A percentile compares a stretch with the other conserved stretches of the same genome.
These are phyloP conservation scores for Petromus typicus DNA, from an alignment of 2,113 vertebrate species.

Conservation along the genomic window DNA sequence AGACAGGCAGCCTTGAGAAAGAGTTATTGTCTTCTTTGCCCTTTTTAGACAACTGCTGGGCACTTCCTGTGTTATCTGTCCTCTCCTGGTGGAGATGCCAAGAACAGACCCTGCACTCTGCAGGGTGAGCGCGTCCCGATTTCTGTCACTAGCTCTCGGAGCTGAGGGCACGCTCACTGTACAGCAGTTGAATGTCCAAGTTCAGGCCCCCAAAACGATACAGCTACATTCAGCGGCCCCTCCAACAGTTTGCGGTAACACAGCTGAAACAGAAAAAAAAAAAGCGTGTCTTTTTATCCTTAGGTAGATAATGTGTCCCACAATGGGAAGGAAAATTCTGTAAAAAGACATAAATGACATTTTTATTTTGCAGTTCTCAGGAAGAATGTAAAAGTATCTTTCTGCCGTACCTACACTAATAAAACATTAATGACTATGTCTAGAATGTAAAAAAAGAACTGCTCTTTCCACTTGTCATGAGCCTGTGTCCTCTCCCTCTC, in stretches of 20 bases:
- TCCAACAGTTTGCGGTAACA: background rate
- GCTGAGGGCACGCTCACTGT: background rate
- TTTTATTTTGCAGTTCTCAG: constrained; percentile 40
- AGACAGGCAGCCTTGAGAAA: background rate
- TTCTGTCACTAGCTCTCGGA: background rate
- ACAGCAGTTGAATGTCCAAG: background rate
- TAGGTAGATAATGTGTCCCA: background rate
- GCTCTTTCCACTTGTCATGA: background rate
- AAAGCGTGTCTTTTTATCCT: background rate
- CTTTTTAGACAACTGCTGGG: background rate
- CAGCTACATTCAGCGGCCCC: background rate
- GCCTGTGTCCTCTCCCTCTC: background rate
- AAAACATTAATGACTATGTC: background rate
- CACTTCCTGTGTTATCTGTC: background rate
- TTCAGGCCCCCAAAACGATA: background rate
- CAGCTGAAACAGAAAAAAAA: background rate
- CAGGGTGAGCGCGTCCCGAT: background rate
- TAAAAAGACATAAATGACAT: constrained; percentile 14
- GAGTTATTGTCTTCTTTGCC: background rate
- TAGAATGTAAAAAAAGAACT: background rate
- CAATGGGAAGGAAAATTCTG: background rate
- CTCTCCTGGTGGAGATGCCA: background rate
- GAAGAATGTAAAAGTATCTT: background rate
- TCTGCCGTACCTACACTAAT: background rate
- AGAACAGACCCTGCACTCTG: background rate